A percentile compares a stretch with the other conserved stretches of the same genome.
phyloP scores from a whole-genome alignment of 2,113 vertebrate species.

The Miniopterus natalensis region DNA sequence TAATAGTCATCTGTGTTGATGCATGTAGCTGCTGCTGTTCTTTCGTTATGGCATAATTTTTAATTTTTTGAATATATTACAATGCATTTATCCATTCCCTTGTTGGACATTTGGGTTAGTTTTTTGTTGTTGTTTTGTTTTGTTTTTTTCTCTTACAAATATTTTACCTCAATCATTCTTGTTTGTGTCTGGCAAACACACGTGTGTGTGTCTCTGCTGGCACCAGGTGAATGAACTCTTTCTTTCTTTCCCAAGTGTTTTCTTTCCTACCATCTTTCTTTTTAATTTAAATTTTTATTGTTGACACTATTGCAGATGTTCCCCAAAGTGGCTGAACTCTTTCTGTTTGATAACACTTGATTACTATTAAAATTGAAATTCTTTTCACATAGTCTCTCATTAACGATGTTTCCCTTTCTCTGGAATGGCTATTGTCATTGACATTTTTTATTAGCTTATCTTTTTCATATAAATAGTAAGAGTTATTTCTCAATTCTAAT shows the following conservation, averaged over 20 bases:
- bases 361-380: background rate
- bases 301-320: too few species aligned
- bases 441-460: background rate
- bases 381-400: background rate
- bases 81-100: background rate
- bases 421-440: background rate
- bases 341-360: background rate
- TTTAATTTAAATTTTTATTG: too few species aligned
- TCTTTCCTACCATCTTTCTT: too few species aligned
- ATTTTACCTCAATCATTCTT: background rate
- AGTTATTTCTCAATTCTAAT: background rate
- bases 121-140: background rate
- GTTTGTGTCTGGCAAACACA: background rate
- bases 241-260: background rate
- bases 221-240: background rate
- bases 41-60: background rate
- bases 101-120: background rate
- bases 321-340: background rate
- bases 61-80: background rate
- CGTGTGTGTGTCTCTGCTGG: background rate
- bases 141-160: background rate
- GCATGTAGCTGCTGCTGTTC: accelerated
- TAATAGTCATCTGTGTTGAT: background rate
- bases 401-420: background rate
- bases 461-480: background rate